These are phyloP conservation scores for Malurus cyaneus DNA, from an alignment of 2,113 vertebrate species.

Conservation along the genomic window DNA sequence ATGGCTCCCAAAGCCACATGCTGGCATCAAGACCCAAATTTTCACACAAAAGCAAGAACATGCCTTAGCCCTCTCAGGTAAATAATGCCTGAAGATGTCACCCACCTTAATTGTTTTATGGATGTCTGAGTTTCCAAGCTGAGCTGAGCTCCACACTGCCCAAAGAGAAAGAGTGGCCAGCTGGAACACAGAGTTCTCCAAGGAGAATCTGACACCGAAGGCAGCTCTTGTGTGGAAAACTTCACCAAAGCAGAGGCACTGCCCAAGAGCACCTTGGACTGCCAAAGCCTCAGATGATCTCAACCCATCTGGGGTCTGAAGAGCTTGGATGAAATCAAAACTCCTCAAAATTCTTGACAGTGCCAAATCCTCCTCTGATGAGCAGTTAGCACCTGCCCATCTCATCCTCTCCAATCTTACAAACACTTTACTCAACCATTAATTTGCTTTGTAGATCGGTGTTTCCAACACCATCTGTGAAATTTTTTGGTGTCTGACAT, in stretches of 20 bases:
- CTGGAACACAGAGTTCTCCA: neutral
- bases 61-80: neutral
- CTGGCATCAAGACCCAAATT: neutral
- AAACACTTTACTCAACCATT: neutral
- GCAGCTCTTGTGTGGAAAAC: neutral
- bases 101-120: neutral
- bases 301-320: neutral
- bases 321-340: neutral
- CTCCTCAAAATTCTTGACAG: neutral
- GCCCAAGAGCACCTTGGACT: neutral
- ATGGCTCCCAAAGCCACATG: neutral
- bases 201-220: neutral
- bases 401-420: neutral
- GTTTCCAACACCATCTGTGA: neutral
- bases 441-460: neutral
- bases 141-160: neutral
- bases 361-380: neutral
- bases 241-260: neutral
- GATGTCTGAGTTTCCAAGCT: neutral
- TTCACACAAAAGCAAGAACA: neutral
- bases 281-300: neutral
- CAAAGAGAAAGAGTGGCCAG: neutral
- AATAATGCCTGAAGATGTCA: neutral
- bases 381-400: neutral
- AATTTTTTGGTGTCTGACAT: neutral